A percentile compares a stretch with the other conserved stretches of the same genome.
Evolutionary conservation across 2,888 invertebrate genomes (phyloP).

Genomic region (Dynastes tityus): DNA sequence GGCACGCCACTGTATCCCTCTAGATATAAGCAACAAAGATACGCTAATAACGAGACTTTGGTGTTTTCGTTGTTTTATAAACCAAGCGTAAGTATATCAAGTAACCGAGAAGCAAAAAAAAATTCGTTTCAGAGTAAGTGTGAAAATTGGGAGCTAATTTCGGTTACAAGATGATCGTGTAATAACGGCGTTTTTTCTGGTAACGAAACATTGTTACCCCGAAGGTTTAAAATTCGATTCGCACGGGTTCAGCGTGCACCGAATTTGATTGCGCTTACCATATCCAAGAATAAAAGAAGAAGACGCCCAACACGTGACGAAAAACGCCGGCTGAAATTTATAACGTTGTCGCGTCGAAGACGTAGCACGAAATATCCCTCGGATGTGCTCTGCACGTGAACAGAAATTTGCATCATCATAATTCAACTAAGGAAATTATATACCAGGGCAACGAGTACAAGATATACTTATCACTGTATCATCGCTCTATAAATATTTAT

Average conservation of each 20-base stretch:
- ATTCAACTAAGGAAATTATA: conserved; percentile 59
- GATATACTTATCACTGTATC: conserved; percentile 47
- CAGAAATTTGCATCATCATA: conserved; percentile 63
- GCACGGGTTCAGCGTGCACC: conserved; percentile 8
- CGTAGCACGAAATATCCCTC: conserved; percentile 53
- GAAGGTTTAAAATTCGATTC: conserved; percentile 50
- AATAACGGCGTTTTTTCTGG: conserved; percentile 48
- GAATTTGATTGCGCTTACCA: conserved; percentile 32
- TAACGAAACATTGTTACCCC: conserved; percentile 47
- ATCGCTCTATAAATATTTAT: conserved; percentile 53
- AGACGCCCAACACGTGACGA: conserved; percentile 4
- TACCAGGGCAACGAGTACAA: conserved; percentile 32
- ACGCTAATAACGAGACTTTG: conserved; percentile 43
- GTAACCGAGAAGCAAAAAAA: conserved; percentile 26
- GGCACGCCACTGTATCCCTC: background rate
- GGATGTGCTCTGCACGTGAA: conserved; percentile 53
- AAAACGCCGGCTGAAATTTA: conserved; percentile 4
- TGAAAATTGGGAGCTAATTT: conserved; percentile 59
- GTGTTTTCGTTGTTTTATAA: conserved; percentile 11
- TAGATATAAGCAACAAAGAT: background rate
- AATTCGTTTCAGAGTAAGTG: conserved; percentile 53
- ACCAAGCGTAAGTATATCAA: conserved; percentile 8
- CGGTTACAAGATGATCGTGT: conserved; percentile 48
- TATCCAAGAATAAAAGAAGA: conserved; percentile 28
- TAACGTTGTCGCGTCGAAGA: conserved; percentile 48